A percentile compares a stretch with the other conserved stretches of the same genome.
These are phyloP conservation scores for Glossosoma conforme DNA, from an alignment of 1,140 invertebrate genomes.

Conservation along the genomic window DNA sequence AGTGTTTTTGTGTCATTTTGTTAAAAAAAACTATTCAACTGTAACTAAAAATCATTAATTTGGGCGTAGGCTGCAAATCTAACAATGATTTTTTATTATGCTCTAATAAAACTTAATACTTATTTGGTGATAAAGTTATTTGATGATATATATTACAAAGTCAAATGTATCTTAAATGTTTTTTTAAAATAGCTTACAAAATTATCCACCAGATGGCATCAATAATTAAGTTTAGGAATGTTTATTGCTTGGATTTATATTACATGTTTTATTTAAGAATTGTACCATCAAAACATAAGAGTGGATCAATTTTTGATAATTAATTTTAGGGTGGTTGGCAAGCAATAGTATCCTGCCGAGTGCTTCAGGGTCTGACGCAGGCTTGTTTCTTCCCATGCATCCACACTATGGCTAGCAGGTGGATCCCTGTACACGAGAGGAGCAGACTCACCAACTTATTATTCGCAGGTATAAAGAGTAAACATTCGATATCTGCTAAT, in stretches of 20 bases:
- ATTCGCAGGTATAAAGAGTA: slow-evolving; percentile 55
- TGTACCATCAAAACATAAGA: background rate
- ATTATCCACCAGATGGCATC: too few species aligned
- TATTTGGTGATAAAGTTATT: too few species aligned
- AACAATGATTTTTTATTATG: too few species aligned
- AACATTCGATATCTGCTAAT: too few species aligned
- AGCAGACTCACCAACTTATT: slow-evolving; percentile 54
- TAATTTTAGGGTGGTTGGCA: slow-evolving; percentile 49
- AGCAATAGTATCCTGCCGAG: slow-evolving; percentile 52
- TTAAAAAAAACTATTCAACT: too few species aligned
- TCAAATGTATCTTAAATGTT: too few species aligned
- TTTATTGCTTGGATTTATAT: slow-evolving; percentile 30
- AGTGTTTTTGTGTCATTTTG: too few species aligned
- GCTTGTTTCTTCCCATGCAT: slow-evolving; percentile 60
- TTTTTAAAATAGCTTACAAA: too few species aligned
- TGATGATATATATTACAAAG: too few species aligned
- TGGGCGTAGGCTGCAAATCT: too few species aligned
- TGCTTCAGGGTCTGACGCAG: slow-evolving; percentile 64
- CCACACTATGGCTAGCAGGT: slow-evolving; percentile 67
- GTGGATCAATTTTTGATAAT: background rate
- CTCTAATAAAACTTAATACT: too few species aligned
- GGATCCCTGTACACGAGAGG: slow-evolving; percentile 60
- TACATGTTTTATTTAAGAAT: background rate
- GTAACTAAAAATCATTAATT: too few species aligned
- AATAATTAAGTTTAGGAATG: slow-evolving; percentile 21